Evolutionary conservation across 1,140 invertebrate species (phyloP).

Genomic region (Antheraea mylitta): DNA sequence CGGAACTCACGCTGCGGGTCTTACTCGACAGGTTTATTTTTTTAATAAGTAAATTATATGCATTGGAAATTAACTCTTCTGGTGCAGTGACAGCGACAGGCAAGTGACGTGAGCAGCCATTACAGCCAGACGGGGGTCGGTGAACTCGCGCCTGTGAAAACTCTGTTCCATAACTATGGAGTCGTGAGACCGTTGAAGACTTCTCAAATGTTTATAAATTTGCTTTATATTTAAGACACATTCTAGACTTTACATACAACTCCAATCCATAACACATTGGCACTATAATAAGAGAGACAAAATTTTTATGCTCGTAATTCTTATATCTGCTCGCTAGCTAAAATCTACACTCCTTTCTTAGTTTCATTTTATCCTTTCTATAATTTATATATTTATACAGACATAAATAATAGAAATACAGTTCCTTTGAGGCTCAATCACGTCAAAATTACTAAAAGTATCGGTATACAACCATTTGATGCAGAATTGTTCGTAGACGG

Average conservation of each 20-base stretch:
- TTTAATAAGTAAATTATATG: conserved; percentile 53
- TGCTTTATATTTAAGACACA: neutral
- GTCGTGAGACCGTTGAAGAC: neutral
- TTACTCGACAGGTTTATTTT: conserved; percentile 28
- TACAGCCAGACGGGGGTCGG: conserved; percentile 40
- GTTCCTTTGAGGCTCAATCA: no score
- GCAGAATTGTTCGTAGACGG: no score
- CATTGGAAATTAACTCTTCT: conserved; percentile 61
- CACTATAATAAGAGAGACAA: no score
- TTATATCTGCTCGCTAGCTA: no score
- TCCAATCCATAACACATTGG: no score
- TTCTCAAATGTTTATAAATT: neutral
- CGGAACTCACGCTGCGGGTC: conserved; percentile 16
- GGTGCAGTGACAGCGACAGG: conserved; percentile 42
- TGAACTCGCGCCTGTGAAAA: conserved; percentile 29
- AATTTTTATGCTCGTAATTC: no score
- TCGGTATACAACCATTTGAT: no score
- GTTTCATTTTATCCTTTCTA: no score
- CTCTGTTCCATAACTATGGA: neutral
- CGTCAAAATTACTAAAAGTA: no score
- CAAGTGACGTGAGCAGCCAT: conserved; percentile 52
- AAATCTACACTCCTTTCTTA: no score
- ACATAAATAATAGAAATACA: no score
- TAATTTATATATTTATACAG: no score
- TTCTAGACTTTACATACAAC: neutral